A percentile compares a stretch with the other conserved stretches of the same genome.
These are phyloP conservation scores for Pseudorasbora parva DNA, from an alignment of 2,113 vertebrate species.

Conservation along the genomic window DNA sequence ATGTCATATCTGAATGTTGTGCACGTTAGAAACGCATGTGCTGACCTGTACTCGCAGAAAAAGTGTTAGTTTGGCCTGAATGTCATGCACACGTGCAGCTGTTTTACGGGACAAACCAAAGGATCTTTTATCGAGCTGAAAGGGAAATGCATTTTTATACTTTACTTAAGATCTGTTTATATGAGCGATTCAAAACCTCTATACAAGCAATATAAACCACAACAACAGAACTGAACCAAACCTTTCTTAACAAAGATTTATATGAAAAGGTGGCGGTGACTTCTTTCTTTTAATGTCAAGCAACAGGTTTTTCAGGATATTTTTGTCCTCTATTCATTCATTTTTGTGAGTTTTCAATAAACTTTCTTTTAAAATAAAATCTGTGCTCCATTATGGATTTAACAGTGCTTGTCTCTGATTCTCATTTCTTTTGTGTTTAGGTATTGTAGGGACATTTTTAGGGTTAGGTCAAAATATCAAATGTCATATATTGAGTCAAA, in stretches of 20 bases:
- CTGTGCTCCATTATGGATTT: neutral
- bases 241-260: neutral
- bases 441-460: neutral
- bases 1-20: neutral
- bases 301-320: neutral
- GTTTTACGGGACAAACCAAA: constrained; percentile 4
- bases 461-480: neutral
- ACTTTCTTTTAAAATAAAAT: neutral
- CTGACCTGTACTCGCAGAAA: neutral
- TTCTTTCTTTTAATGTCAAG: neutral
- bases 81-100: neutral
- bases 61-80: neutral
- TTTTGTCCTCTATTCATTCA: neutral
- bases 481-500: too few relatives aligned
- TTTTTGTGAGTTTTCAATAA: constrained; percentile 2
- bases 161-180: neutral
- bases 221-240: neutral
- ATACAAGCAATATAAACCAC: neutral
- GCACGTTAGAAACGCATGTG: neutral
- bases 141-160: neutral
- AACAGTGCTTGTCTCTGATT: neutral
- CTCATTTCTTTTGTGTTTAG: neutral
- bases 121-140: neutral
- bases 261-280: neutral
- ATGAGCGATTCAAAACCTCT: neutral